These are phyloP conservation scores for Tinamus major DNA, from an alignment of 2,797 vertebrate genomes.

Conservation along the genomic window DNA sequence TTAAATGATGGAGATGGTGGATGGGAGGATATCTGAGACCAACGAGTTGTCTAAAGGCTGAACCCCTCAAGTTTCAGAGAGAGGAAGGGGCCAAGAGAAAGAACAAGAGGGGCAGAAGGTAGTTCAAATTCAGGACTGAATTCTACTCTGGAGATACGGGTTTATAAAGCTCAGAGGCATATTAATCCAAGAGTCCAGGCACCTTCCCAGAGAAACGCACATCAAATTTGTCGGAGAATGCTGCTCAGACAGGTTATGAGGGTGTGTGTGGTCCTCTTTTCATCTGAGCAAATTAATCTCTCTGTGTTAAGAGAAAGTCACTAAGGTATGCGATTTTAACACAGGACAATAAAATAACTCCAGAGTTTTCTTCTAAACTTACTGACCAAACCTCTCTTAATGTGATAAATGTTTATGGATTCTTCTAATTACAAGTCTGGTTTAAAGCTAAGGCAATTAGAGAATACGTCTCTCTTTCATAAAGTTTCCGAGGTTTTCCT, in stretches of 20 bases:
- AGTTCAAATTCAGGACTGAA: conserved; percentile 4
- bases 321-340: conserved; percentile 67
- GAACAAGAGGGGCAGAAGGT: not conserved
- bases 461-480: conserved; percentile 76
- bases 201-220: not conserved
- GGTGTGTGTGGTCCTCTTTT: conserved; percentile 51
- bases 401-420: conserved; percentile 82
- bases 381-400: conserved; percentile 65
- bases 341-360: conserved; percentile 68
- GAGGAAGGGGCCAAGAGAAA: not conserved
- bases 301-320: conserved; percentile 44
- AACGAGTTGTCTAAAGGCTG: not conserved
- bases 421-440: conserved; percentile 81
- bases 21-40: not conserved
- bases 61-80: not conserved
- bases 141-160: not conserved
- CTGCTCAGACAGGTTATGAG: conserved; percentile 4
- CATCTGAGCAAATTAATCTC: conserved; percentile 66
- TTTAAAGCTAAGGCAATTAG: conserved; percentile 78
- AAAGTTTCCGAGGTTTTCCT: conserved; percentile 78
- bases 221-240: not conserved
- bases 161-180: not conserved
- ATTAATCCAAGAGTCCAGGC: not conserved
- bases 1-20: not conserved
- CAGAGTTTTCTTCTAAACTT: conserved; percentile 72